Evolutionary conservation across 2,888 invertebrate genomes (phyloP), one percentile per base, ranked within the genome.

Genomic region (Ophion costatus): DNA sequence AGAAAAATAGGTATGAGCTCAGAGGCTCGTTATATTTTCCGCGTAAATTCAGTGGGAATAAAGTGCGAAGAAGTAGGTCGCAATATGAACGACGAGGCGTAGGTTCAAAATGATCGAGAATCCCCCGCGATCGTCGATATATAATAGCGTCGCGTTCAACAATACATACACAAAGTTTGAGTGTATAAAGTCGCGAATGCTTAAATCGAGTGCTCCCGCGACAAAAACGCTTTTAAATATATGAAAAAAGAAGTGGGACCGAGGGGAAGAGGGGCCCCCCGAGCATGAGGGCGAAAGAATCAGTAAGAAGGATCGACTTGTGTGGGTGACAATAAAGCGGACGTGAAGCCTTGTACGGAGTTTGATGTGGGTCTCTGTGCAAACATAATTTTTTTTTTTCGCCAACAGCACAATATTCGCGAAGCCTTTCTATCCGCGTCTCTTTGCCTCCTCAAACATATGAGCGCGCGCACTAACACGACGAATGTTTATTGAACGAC

Each of bases 261-360:
- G 64, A 42, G 56, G 11, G 63, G 29, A 56, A 63, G 20, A 24
- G 11, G 38, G 10, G 22, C 6, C 14, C 14, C 45, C 14, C 11
- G 45, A 45, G 22, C 22, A 51, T 56, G 66, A 64, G 66, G 56
- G 67, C 14, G 67, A 51, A 67, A 38, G 66, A 67, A 66, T 66
- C 51, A 57, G 57, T 17, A 67, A 20, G 77, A 45, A 78, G 78
- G 79, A 87, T 80, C 80, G 86, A 80, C 86, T 45, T 17, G 90
- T 87, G 90, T 90, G 89, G 90, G 90, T 88, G 90, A 89, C 80
- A 79, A 80, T 67, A 73, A 80, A 85, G 80, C 79, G 73, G 76
- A 66, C 73, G 69, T 66, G 88, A 87, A 85, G 71, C 85, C 82
- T 82, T 85, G 76, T 85, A 85, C 82, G 82, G 85, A 63, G 67